Evolutionary conservation across 2,113 vertebrate species (phyloP).

Genomic region (Poeciliopsis retropinna): DNA sequence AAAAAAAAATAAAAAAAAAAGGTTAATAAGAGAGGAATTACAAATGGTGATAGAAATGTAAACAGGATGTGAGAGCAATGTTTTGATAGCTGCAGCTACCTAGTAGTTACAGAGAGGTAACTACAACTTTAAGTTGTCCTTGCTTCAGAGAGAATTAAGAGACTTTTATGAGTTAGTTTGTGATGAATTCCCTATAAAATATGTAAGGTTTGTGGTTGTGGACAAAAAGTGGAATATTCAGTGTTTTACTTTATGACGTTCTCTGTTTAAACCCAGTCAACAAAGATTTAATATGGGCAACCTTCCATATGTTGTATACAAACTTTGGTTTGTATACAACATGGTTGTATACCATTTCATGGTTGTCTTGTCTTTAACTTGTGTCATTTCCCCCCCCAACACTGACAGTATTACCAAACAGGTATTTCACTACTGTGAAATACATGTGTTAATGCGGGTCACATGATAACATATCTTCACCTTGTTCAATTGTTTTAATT

Average conservation of each 20-base stretch:
- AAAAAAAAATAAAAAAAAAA: slow-evolving; percentile 8
- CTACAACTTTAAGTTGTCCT: slow-evolving; percentile 41
- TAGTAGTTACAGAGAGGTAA: slow-evolving; percentile 51
- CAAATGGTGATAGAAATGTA: slow-evolving; percentile 54
- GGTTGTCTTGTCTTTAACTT: not conserved
- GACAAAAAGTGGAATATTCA: not conserved
- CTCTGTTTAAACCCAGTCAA: not conserved
- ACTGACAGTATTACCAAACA: slow-evolving; percentile 5
- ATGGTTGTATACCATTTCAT: not conserved
- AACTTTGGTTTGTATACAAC: too few relatives aligned
- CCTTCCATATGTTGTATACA: not conserved
- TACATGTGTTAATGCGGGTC: not conserved
- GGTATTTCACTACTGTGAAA: not conserved
- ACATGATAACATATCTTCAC: slow-evolving; percentile 12
- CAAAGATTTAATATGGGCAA: not conserved
- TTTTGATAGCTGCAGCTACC: slow-evolving; percentile 53
- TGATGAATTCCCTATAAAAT: not conserved
- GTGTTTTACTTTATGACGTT: not conserved
- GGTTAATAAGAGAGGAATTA: slow-evolving; percentile 55
- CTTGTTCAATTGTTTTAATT: slow-evolving; percentile 34
- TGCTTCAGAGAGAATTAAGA: slow-evolving; percentile 46
- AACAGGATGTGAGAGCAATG: slow-evolving; percentile 29
- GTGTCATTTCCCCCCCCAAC: not conserved
- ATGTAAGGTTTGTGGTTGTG: not conserved
- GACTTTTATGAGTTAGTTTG: not conserved